These are phyloP conservation scores for Polypterus senegalus DNA, from an alignment of 2,113 vertebrate species.

Conservation along the genomic window DNA sequence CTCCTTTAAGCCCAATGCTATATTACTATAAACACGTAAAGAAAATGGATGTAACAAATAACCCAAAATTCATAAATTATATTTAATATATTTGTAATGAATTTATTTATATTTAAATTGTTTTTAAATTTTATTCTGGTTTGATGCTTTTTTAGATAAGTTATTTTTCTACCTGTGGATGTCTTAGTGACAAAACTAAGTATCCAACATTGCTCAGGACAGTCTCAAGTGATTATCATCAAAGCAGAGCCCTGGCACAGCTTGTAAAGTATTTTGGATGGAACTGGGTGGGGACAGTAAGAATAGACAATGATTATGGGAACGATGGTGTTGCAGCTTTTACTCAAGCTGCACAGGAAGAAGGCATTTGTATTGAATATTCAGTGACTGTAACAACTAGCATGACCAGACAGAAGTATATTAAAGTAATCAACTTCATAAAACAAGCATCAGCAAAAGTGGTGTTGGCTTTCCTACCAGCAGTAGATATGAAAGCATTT, in stretches of 20 bases:
- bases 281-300: constrained; percentile 11
- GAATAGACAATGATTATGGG: constrained; percentile 13
- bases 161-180: constrained; percentile 8
- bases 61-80: no score
- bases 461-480: neutral
- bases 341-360: neutral
- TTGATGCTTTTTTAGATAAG: neutral
- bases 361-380: constrained; percentile 8
- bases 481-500: neutral
- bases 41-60: neutral
- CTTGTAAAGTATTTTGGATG: constrained; percentile 9
- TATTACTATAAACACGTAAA: neutral
- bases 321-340: constrained; percentile 5
- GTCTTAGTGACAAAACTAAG: constrained; percentile 6
- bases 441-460: neutral
- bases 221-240: constrained; percentile 7
- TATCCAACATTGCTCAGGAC: constrained; percentile 12
- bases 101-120: neutral
- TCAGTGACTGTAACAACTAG: constrained; percentile 7
- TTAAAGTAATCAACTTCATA: constrained; percentile 1
- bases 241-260: constrained; percentile 8
- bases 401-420: neutral
- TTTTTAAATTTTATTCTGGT: neutral
- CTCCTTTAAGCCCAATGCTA: neutral
- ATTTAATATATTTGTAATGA: no score